Percentiles rank a stretch among this genome's conserved stretches.
These are phyloP conservation scores for Melipona beecheii DNA, from an alignment of 2,888 invertebrate species.

Conservation along the genomic window DNA sequence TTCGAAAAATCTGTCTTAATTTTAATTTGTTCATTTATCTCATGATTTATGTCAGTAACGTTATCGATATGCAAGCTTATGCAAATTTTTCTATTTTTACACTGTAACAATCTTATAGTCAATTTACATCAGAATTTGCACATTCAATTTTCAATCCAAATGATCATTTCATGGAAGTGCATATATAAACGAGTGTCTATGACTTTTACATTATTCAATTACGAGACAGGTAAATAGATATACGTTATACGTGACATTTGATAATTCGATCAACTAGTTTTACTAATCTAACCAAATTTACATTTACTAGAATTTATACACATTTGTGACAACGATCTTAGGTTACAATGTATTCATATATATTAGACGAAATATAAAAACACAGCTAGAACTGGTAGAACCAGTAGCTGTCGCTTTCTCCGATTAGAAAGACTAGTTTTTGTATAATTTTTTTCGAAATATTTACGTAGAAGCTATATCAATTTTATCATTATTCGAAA, in stretches of 20 bases:
- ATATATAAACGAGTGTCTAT: constrained; percentile 16
- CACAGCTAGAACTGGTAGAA: constrained; percentile 3
- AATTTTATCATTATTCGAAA: too few species aligned
- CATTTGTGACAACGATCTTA: constrained; percentile 26
- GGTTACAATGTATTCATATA: constrained; percentile 10
- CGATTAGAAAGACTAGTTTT: neutral
- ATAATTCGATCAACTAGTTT: constrained; percentile 43
- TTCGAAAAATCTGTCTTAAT: neutral
- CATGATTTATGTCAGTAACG: too few species aligned
- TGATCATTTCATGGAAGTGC: constrained; percentile 1
- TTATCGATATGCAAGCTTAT: too few species aligned
- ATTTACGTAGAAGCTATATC: neutral
- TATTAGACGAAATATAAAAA: constrained; percentile 25
- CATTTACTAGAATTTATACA: constrained; percentile 11
- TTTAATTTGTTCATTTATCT: too few species aligned
- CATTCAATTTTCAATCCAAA: constrained; percentile 10
- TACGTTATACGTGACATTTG: constrained; percentile 59
- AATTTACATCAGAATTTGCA: constrained; percentile 1
- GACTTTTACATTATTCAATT: constrained; percentile 57
- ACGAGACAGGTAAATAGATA: constrained; percentile 47
- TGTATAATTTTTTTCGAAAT: constrained; percentile 3
- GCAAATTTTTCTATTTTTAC: neutral
- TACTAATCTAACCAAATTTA: constrained; percentile 9
- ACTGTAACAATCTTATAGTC: neutral
- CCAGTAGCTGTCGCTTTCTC: constrained; percentile 28